Conservation (phyloP, 2,888 invertebrate species). For the Julus scandinavius region DNA sequence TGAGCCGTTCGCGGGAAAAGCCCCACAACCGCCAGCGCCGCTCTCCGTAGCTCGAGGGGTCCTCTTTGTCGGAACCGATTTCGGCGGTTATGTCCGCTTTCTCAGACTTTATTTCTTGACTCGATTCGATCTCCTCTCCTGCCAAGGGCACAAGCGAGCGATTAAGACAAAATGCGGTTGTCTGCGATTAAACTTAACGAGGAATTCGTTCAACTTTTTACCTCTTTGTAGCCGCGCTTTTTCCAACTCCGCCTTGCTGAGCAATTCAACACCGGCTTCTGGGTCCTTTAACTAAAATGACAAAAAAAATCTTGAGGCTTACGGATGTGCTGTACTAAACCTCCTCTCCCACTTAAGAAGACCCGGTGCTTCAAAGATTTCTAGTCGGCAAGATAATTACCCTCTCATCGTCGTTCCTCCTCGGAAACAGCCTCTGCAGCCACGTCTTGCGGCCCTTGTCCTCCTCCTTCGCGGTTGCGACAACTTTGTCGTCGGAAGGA, state of each 20-base stretch:
- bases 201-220: background rate
- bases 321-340: too few species aligned
- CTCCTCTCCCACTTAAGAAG: background rate
- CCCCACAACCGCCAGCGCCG: background rate
- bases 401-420: background rate
- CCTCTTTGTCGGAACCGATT: background rate
- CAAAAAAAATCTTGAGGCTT: too few species aligned
- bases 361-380: background rate
- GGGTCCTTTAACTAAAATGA: conserved; percentile 42
- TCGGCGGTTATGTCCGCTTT: conserved; percentile 10
- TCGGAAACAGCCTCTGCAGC: background rate
- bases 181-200: background rate
- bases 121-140: background rate
- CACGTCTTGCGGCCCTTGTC: background rate
- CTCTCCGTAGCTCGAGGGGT: background rate
- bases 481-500: background rate
- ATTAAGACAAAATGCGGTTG: background rate
- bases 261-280: conserved; percentile 44
- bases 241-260: background rate
- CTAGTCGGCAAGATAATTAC: background rate
- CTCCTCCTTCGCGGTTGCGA: background rate
- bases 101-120: background rate
- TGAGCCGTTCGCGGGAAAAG: background rate
- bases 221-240: background rate
- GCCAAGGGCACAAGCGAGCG: background rate